phyloP scores from a whole-genome alignment of 2,888 invertebrate species.

The Alloplasta piceator region DNA sequence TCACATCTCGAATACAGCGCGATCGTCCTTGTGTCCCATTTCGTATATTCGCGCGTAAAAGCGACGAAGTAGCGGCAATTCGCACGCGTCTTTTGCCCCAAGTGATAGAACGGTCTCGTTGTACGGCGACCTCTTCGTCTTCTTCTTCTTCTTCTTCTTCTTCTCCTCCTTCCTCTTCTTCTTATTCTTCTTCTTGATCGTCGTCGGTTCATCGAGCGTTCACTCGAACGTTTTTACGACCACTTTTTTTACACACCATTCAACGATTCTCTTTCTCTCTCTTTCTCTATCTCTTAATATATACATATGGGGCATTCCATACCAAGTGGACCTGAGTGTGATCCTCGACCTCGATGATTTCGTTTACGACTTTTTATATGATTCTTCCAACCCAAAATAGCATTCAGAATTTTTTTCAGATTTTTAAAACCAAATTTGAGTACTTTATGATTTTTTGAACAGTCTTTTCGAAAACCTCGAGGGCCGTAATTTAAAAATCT shows the following conservation, averaged over 20 bases:
- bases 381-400: no score
- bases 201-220: constrained; percentile 61
- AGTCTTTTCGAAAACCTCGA: no score
- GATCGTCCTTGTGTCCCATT: constrained; percentile 66
- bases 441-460: no score
- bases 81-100: constrained; percentile 28
- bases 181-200: constrained; percentile 15
- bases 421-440: no score
- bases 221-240: constrained; percentile 68
- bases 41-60: constrained; percentile 53
- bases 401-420: no score
- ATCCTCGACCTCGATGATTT: no score
- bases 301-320: no score
- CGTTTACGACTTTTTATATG: no score
- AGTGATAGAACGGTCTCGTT: background rate
- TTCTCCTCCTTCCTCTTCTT: background rate
- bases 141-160: constrained; percentile 9
- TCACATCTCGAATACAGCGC: constrained; percentile 63
- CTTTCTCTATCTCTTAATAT: background rate
- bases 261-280: constrained; percentile 36
- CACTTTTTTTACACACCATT: constrained; percentile 69
- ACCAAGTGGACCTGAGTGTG: no score
- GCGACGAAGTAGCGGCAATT: constrained; percentile 44
- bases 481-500: no score
- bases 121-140: constrained; percentile 30